Evolutionary conservation across 2,113 vertebrate species (phyloP), one percentile per base, ranked within the genome.

Genomic region (Motacilla tschutschensis): DNA sequence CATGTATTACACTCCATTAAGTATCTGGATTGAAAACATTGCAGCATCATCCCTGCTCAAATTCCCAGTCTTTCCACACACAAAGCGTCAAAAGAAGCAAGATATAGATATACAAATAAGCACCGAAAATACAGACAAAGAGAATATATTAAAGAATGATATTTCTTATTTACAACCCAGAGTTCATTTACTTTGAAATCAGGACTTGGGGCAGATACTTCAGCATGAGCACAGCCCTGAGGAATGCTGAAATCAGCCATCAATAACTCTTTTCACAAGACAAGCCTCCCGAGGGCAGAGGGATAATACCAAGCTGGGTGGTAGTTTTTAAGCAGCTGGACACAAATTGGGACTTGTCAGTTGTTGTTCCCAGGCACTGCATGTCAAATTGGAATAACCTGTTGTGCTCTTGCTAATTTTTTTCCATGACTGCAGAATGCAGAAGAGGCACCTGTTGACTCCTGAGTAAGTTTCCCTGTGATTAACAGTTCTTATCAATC

Each of bases 281-380:
- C 79, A 83, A 94, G 88, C 40, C 91, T 90, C 88, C 86, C 0
- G 14, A 93, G 88, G 94, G 92, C 87, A 93, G 60, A 78, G 70
- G 72, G 79, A 83, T 93, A 95, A 93, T 93, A 90, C 79, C 87
- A 87, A 90, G 81, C 89, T 93, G 93, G 88, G 90, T 94, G 94
- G 94, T 89, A 94, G 92, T 91, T 92, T 93, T 93, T 85, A 90
- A 95, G 92, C 93, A 94, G 94, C 92, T 93, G 92, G 90, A 90
- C 94, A 93, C 88, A 91, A 93, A 94, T 47, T 93, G 90, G 87
- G 87, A 88, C 92, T 95, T 93, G 93, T 84, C 72, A 1, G 87
- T 85, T 93, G 89, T 88, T 91, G 88, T 91, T 94, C 92, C 75
- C 92, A 94, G 60, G 92, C 84, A 63, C 69, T 90, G 90, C 90